phyloP scores from a whole-genome alignment of 2,113 vertebrate genomes.

The Xenopus tropicalis region DNA sequence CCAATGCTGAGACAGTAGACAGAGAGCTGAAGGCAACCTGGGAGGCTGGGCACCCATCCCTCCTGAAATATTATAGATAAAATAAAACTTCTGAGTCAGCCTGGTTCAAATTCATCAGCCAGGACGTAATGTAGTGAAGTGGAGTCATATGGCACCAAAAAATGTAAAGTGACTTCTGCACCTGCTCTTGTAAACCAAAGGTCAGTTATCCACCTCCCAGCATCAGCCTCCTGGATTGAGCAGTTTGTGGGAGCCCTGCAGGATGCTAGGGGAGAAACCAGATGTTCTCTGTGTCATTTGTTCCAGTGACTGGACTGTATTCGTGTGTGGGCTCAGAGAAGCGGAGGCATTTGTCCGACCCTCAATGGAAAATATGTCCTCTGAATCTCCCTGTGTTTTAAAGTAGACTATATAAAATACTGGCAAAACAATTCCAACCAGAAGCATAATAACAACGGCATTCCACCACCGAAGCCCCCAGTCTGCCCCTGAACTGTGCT shows the following conservation, averaged over 20 bases:
- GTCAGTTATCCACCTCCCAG: neutral
- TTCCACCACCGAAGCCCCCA: slow-evolving; percentile 96
- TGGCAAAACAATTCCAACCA: slow-evolving; percentile 84
- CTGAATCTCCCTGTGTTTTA: slow-evolving; percentile 69
- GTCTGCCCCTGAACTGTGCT: slow-evolving; percentile 65
- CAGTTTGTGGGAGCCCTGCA: neutral
- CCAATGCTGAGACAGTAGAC: no score
- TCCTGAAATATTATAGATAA: no score
- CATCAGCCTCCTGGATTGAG: neutral
- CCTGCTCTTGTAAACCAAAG: neutral
- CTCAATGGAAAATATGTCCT: slow-evolving; percentile 37
- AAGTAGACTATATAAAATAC: slow-evolving; percentile 92
- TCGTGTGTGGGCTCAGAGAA: neutral
- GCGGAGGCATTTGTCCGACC: neutral
- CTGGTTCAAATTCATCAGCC: no score
- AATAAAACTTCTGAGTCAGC: no score
- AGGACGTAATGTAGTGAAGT: neutral
- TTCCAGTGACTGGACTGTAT: neutral
- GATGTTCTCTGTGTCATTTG: neutral
- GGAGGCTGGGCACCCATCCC: no score
- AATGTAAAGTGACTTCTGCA: neutral
- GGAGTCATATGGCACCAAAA: neutral
- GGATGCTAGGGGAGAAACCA: neutral
- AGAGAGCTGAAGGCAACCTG: no score
- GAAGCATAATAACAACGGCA: slow-evolving; percentile 85